Evolutionary conservation across 2,888 invertebrate species (phyloP).

Genomic region (Papilio protenor): DNA sequence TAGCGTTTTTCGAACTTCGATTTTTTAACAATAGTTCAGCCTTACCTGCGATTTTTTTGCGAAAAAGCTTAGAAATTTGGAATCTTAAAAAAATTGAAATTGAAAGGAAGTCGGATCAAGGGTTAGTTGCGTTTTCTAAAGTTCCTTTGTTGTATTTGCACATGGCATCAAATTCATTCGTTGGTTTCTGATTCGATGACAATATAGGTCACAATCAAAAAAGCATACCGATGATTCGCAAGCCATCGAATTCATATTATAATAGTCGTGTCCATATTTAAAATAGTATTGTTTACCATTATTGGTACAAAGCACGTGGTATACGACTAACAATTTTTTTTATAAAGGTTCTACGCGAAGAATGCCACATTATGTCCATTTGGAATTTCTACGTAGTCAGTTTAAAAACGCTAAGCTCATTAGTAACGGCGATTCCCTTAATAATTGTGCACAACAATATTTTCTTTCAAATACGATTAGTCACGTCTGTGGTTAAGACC

Average conservation of each 20-base stretch:
- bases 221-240: conserved; percentile 11
- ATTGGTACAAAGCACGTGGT: conserved; percentile 21
- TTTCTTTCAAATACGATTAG: conserved; percentile 4
- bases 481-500: not conserved
- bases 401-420: conserved; percentile 20
- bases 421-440: conserved; percentile 3
- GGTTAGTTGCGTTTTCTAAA: conserved; percentile 71
- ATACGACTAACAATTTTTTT: not conserved
- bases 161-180: conserved; percentile 70
- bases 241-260: conserved; percentile 1
- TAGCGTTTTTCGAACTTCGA: conserved; percentile 71
- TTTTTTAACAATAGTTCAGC: conserved; percentile 65
- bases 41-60: conserved; percentile 71
- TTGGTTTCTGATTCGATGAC: conserved; percentile 73
- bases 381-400: not conserved
- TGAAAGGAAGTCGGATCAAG: conserved; percentile 78
- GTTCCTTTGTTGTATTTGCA: conserved; percentile 65
- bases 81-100: conserved; percentile 68
- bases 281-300: conserved; percentile 20
- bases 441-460: conserved; percentile 11
- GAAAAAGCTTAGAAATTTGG: conserved; percentile 63
- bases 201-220: conserved; percentile 54
- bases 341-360: not conserved
- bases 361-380: conserved; percentile 18
- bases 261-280: conserved; percentile 11